A percentile compares a stretch with the other conserved stretches of the same genome.
Conservation (phyloP, 2,113 vertebrate species). For the Oreochromis tanganicae region DNA sequence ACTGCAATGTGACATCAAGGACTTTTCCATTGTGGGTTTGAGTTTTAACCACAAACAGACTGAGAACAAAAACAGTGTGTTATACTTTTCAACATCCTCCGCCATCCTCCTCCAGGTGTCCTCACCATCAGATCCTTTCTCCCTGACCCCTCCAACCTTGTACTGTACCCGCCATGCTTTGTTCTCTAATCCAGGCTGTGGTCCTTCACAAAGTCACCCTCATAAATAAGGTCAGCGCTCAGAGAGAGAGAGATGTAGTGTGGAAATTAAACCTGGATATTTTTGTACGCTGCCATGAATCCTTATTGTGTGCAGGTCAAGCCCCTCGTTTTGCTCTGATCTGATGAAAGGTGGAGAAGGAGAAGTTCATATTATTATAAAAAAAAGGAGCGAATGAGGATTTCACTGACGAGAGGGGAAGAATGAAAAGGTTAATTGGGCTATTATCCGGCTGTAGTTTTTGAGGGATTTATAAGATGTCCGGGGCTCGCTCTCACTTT, state of each 20-base stretch:
- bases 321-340: conserved; percentile 40
- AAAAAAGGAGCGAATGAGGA: conserved; percentile 48
- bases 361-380: conserved; percentile 65
- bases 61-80: not conserved
- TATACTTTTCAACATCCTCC: not conserved
- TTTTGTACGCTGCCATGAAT: conserved; percentile 34
- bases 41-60: not conserved
- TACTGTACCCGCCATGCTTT: not conserved
- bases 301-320: conserved; percentile 41
- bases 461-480: conserved; percentile 76
- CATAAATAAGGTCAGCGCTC: conserved; percentile 53
- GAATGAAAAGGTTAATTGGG: conserved; percentile 82
- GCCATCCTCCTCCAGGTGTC: not conserved
- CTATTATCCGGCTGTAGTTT: conserved; percentile 76
- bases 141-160: conserved; percentile 24
- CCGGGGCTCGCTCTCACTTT: conserved; percentile 47
- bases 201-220: conserved; percentile 37
- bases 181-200: conserved; percentile 32
- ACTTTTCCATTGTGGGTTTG: not conserved
- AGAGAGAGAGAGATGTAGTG: conserved; percentile 29
- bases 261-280: conserved; percentile 52
- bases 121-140: conserved; percentile 10
- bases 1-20: not conserved
- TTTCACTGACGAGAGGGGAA: conserved; percentile 67
- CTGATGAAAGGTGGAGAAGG: conserved; percentile 13